Evolutionary conservation across 1,140 invertebrate species (phyloP).

Genomic region (Condylostylus longicornis): DNA sequence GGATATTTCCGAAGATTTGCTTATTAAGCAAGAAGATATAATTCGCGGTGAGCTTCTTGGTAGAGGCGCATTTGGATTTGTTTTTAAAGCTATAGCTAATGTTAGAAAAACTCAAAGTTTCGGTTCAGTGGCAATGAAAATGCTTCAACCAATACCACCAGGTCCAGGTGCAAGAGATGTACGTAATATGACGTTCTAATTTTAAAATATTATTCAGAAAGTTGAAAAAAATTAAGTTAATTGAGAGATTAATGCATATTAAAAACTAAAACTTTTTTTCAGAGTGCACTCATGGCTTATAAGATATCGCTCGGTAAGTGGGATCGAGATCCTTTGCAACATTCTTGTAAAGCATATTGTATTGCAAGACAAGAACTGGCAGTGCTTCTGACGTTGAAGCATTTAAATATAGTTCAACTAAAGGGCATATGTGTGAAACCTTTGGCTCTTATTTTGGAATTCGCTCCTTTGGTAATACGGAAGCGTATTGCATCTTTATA

Average conservation of each 20-base stretch:
- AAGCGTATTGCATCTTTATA: too few relatives aligned
- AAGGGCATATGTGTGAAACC: slow-evolving; percentile 78
- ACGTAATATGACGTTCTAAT: slow-evolving; percentile 5
- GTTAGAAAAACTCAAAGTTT: slow-evolving; percentile 39
- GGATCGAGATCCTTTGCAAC: slow-evolving; percentile 78
- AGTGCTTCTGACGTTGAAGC: slow-evolving; percentile 70
- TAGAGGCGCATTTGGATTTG: slow-evolving; percentile 93
- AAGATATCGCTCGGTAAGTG: slow-evolving; percentile 71
- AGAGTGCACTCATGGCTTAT: slow-evolving; percentile 30
- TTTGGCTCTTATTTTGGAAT: slow-evolving; percentile 74
- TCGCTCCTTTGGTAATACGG: slow-evolving; percentile 54
- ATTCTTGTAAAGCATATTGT: slow-evolving; percentile 88
- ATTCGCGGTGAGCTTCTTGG: slow-evolving; percentile 70
- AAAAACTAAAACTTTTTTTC: too few relatives aligned
- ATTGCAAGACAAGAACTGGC: slow-evolving; percentile 86
- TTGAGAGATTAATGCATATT: too few relatives aligned
- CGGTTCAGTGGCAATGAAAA: slow-evolving; percentile 82
- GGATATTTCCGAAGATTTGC: slow-evolving; percentile 65
- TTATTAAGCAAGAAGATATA: slow-evolving; percentile 68
- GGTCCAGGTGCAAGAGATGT: slow-evolving; percentile 52
- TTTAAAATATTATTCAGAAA: background rate
- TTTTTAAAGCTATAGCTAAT: slow-evolving; percentile 71
- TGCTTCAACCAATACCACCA: slow-evolving; percentile 84
- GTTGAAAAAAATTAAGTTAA: background rate
- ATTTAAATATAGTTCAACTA: slow-evolving; percentile 83